Base-by-base conservation (phyloP, 2,888 invertebrate genomes). In the Steinernema scapterisci region DNA sequence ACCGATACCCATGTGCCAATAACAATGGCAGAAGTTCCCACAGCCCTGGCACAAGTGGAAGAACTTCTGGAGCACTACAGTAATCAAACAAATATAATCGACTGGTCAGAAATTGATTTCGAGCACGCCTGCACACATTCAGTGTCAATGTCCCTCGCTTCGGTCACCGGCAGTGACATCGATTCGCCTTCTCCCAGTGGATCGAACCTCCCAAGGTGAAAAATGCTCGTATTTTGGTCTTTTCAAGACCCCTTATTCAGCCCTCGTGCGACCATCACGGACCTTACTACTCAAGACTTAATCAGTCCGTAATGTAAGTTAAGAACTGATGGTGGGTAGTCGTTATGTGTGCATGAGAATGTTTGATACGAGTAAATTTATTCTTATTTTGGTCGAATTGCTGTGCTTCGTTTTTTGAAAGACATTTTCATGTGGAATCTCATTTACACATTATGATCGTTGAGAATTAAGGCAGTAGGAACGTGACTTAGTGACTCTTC, bases 1-100 rank as follows among this genome's bases (percentile, higher is more conserved):
- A 75, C 83, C 19, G 79, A 82, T n/a, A 78, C 83, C 31, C 77
- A 77, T 5, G 78, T 81, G 1, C 83, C 84, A 1, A 75, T 75
- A 23, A 71, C 72, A 5, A 79, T 77, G 63, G 71, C 75, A 0
- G 82, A 82, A 43, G 81, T 84, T n/a, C 78, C 78, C 0, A 56
- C 23, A 0, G 75, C 81, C 1, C 54, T 83, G 25, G 76, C 77
- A 31, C 75, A 80, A 78, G 80, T 83, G 0, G 56, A 76, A 38
- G 75, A 75, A n/a, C 78, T 76, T 19, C 73, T 82, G 0, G 76
- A 74, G 6, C 80, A 79, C 71, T 81, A 78, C 74, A 79, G 82
- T 25, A 76, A 79, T 13, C 81, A 83, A 76, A 84, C 83, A 7
- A 78, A 80, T 38, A 75, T 78, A 23, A 76, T 80, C 48, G 79